These are phyloP conservation scores for Nemopilema nomurai DNA, from an alignment of 30 jellyfish, hydroid and myxozoan genomes.

Conservation along the genomic window DNA sequence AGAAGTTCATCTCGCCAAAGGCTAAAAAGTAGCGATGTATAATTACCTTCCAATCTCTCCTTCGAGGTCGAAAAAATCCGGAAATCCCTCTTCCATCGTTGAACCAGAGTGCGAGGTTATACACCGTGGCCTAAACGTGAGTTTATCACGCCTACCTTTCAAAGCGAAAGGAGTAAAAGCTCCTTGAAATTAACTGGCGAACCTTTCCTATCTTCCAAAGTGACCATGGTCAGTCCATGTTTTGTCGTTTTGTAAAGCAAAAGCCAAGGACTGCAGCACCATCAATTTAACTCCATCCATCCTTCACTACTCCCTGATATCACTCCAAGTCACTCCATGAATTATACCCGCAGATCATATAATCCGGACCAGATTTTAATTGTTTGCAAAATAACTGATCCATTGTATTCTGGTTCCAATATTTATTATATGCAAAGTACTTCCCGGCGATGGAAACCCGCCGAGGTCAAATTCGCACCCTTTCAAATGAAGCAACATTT, in stretches of 20 bases:
- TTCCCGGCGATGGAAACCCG: background rate
- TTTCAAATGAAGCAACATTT: no score
- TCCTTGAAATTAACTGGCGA: background rate
- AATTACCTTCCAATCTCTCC: conserved; percentile 74
- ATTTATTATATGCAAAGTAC: background rate
- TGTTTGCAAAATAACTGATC: background rate
- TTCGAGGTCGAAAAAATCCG: conserved; percentile 50
- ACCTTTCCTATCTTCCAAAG: background rate
- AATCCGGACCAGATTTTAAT: conserved; percentile 6
- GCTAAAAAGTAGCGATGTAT: no score
- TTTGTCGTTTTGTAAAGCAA: background rate
- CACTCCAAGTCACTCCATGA: background rate
- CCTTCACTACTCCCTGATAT: background rate
- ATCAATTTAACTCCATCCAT: background rate
- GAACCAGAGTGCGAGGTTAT: background rate
- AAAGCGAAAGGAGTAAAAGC: background rate
- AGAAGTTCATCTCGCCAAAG: no score
- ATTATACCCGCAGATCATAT: background rate
- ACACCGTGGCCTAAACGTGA: background rate
- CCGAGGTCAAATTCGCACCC: background rate
- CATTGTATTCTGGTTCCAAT: background rate
- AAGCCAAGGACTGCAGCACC: background rate
- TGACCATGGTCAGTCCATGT: background rate
- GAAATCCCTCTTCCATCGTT: conserved; percentile 78
- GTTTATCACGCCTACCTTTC: background rate